Evolutionary conservation across 2,113 vertebrate species (phyloP), one percentile per base, ranked within the genome.

Genomic region (Chlorocebus sabaeus): DNA sequence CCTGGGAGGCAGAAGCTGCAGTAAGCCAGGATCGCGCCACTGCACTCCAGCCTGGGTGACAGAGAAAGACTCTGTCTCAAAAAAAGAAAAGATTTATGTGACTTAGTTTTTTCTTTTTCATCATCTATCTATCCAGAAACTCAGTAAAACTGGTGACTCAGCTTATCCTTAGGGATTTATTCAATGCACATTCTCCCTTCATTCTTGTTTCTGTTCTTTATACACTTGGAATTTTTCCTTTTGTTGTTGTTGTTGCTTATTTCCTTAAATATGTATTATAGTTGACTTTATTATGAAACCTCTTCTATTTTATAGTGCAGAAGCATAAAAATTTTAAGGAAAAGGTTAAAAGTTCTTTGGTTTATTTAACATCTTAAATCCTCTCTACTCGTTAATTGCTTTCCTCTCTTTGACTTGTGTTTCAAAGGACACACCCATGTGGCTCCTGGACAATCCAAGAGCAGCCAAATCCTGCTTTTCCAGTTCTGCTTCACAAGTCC

Each of bases 391-490:
- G 45, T 8, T 79, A 87, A 79, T 59, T 88, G 27, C 57, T 86
- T 50, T 18, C 83, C 12, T 86, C 5, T 88, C 32, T 95, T 55
- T 93, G 94, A 38, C 11, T 95, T 95, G 61, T 90, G 30, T 97
- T 96, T 96, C 70, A 75, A 90, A 98, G 92, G 96, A 76, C 87
- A 97, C 94, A 95, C 83, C 97, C 23, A 2, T 25, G 40, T 30
- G 94, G 87, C 84, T 96, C 87, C 83, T 55, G 80, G 68, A 80
- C 43, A 90, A 88, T 43, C 3, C 11, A 76, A 67, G 43, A 20
- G 43, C 38, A 96, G 76, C 35, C 72, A 79, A 50, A 55, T 59
- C 98, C 80, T 96, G 94, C 27, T 96, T 83, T 97, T 97, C 97
- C 76, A 40, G 97, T 96, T 96, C 70, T 76, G 83, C 94, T 78